Evolutionary conservation across 2,888 invertebrate species (phyloP), one percentile per base, ranked within the genome.

Genomic region (Allygus modestus): DNA sequence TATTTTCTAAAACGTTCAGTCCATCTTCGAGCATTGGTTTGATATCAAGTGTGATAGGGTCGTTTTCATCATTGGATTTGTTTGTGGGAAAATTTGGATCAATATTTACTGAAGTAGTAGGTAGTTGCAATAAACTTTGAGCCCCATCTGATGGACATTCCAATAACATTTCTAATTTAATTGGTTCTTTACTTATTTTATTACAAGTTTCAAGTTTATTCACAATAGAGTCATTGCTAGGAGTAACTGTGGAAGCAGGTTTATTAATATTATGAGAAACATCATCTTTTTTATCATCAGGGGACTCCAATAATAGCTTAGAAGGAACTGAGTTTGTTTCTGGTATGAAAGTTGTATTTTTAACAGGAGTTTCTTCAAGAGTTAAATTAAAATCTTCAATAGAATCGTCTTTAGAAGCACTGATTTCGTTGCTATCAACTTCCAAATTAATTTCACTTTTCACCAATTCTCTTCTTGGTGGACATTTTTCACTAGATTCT

Each of bases 321-420:
- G 28, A 20, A 77, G 28, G 9, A 77, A 51, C 75, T 26, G 31
- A 15, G 0, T 77, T 77, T n/a, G n/a, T 75, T 77, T 77, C 28
- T 20, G 31, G 20, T 0, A 15, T 28, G 0, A 17, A 31, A 65
- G 7, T 31, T 28, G 43, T 12, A 17, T 28, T 31, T 69, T 84
- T 84, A 31, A 20, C 28, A 31, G 84, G 84, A 9, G 81, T 61
- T 81, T 84, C 84, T 81, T 84, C 84, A 7, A 84, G 69, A 23
- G 46, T 33, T 26, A 84, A 81, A 33, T 51, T 37, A 37, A 81
- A 71, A 51, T 84, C 84, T 43, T 37, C 61, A 9, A 58, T n/a
- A 31, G 79, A 41, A 11, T 81, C 65, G 17, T 17, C 23, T 43
- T 61, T 69, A 51, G 12, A n/a, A 79, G 65, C 17, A 41, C 23